Evolutionary conservation across 2,797 vertebrate species (phyloP).

Genomic region (Salarias fasciatus): DNA sequence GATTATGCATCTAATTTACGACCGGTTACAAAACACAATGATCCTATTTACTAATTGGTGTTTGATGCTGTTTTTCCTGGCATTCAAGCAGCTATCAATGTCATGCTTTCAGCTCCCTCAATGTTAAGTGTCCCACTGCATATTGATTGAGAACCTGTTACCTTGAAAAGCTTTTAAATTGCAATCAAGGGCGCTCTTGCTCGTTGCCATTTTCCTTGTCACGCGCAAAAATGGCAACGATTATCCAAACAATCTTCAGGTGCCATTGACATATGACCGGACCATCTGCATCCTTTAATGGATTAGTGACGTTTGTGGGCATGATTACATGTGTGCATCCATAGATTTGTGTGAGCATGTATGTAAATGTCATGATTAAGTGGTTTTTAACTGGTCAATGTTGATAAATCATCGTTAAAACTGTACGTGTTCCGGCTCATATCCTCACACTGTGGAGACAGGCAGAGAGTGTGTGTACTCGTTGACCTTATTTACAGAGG

Average conservation of each 20-base stretch:
- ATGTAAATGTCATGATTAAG: too few species aligned
- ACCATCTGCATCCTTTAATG: constrained; percentile 13
- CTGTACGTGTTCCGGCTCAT: background rate
- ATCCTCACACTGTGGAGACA: background rate
- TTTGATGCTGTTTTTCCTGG: constrained; percentile 31
- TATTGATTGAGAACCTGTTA: constrained; percentile 43
- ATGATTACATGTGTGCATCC: background rate
- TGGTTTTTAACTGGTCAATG: background rate
- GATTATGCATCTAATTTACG: background rate
- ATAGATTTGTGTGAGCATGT: background rate
- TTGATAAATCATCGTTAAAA: constrained; percentile 15
- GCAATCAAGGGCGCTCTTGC: constrained; percentile 28
- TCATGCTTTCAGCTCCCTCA: constrained; percentile 22
- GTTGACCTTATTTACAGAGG: constrained; percentile 15
- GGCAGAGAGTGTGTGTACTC: background rate
- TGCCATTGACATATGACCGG: constrained; percentile 18
- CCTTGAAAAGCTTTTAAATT: constrained; percentile 21
- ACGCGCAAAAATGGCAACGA: background rate
- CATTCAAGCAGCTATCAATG: constrained; percentile 36
- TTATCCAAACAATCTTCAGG: constrained; percentile 6
- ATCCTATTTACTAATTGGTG: constrained; percentile 17
- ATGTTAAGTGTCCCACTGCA: constrained; percentile 20
- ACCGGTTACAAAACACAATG: constrained; percentile 5
- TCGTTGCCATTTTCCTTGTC: constrained; percentile 1
- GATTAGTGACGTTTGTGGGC: background rate